Evolutionary conservation across 2,797 vertebrate species (phyloP), one percentile per base, ranked within the genome.

Genomic region (Galaxias olidus): DNA sequence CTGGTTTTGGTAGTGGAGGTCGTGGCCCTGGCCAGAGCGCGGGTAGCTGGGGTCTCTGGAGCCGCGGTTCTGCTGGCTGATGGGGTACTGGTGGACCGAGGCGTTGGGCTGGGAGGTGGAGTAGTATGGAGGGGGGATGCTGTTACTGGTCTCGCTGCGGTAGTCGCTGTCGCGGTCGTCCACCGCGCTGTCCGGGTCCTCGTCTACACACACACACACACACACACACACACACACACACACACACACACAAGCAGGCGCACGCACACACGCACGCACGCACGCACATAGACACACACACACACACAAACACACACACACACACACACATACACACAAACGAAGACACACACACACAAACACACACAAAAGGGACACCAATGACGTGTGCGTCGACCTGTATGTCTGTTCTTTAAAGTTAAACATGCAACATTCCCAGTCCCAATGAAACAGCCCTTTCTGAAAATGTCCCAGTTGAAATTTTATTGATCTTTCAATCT

Each of bases 91-190:
- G 85, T 98, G 96, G 64, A 98, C 96, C 0, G 97, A 98, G 70
- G 95, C 97, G 0, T 98, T 98, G 83, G 96, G 96, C 84, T 98
- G 96, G 8, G 95, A 96, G 0, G 96, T 97, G 72, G 93, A 94
- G 70, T 96, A 97, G 81, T 92, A 98, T 0, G 96, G 96, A 0
- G 95, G 96, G 0, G 97, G 97, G 69, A 97, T 94, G 87, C 97
- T 98, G 84, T 96, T 97, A 87, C 97, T 98, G 18, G 96, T 97
- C 88, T 98, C 97, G 0, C 97, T 98, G 79, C 96, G 95, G 66
- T 98, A 98, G 83, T 98, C 97, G 0, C 97, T 98, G 89, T 98
- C 97, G 8, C 96, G 87, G 83, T 98, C 97, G 0, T 98, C 97
- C 88, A 98, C 94, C 0, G 92, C 96, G 5, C 97, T 98, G 86